Evolutionary conservation across 2,797 vertebrate species (phyloP).

Genomic region (Remorina albescens): DNA sequence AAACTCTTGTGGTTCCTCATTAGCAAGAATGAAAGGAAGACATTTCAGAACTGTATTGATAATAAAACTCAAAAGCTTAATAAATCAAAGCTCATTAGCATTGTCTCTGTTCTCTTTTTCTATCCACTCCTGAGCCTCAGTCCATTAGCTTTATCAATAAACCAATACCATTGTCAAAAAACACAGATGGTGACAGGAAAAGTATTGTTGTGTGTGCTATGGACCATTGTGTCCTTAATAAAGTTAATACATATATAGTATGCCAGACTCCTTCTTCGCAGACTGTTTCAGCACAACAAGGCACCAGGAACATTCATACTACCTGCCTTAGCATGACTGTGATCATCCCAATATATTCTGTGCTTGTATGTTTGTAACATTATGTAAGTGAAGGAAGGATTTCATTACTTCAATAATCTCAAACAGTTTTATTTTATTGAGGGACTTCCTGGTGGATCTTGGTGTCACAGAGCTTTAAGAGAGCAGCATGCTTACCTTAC

Average conservation of each 20-base stretch:
- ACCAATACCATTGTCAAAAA: no score
- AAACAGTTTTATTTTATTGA: conserved; percentile 37
- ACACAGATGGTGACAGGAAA: no score
- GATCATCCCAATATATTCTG: conserved; percentile 25
- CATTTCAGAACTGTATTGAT: not conserved
- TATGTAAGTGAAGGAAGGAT: conserved; percentile 28
- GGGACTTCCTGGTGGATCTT: conserved; percentile 16
- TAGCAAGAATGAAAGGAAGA: not conserved
- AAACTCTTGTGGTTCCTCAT: not conserved
- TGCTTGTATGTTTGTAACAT: conserved; percentile 12
- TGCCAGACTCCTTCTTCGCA: no score
- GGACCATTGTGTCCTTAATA: no score
- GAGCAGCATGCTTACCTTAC: not conserved
- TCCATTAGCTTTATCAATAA: no score
- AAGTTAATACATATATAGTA: no score
- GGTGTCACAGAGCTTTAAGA: conserved; percentile 9
- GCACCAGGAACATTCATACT: no score
- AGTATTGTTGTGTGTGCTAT: no score
- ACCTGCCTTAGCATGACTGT: conserved; percentile 24
- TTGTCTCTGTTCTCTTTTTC: no score
- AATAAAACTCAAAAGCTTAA: conserved; percentile 25
- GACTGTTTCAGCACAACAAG: no score
- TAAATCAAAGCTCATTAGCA: conserved; percentile 45
- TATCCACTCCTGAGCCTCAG: no score
- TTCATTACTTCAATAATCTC: conserved; percentile 55